Evolutionary conservation across 2,888 invertebrate genomes (phyloP), one percentile per base, ranked within the genome.

Genomic region (Leptopterna dolabrata): DNA sequence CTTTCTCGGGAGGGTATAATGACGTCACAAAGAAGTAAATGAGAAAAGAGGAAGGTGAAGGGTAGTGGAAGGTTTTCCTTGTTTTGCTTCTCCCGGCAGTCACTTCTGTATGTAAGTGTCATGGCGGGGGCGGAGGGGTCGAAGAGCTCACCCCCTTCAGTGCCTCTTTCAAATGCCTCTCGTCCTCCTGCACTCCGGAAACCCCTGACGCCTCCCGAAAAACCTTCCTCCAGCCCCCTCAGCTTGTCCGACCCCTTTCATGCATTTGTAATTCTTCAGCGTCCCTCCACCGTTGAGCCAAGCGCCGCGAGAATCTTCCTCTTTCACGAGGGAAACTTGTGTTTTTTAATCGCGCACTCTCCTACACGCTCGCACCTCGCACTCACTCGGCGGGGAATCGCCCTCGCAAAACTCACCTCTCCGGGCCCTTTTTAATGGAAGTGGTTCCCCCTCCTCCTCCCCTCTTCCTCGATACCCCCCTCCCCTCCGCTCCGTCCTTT

Each of bases 21-120:
- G 76, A 86, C 76, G 73, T 43, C 73, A 55, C 76, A 86, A 76
- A 76, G 86, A 86, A 84, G 86, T 43, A 76, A 86, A 86, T 86
- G 86, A 76, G 86, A 86, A 78, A 45, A 78, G 78, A 78, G 78
- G 36, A 76, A 70, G 36, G 43, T n/a, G 76, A 24, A 76, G 80
- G 43, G 29, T n/a, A 47, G 47, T 45, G 47, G 47, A 43, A 80
- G 80, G 80, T 29, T 80, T 80, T 47, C 43, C 80, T 80, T 80
- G 80, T 80, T 80, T 82, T 82, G 55, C 41, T 63, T 36, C 55
- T 30, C 41, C 82, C 14, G 30, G 51, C 78, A 78, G 45, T 45
- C 47, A 47, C 45, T 78, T 78, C 78, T 78, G 78, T 45, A 78
- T 78, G 78, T 78, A 78, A 78, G 78, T 78, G 78, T 45, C 78